A percentile compares a stretch with the other conserved stretches of the same genome.
Conservation (phyloP, 2,888 invertebrate genomes). For the Dioctria linearis region DNA sequence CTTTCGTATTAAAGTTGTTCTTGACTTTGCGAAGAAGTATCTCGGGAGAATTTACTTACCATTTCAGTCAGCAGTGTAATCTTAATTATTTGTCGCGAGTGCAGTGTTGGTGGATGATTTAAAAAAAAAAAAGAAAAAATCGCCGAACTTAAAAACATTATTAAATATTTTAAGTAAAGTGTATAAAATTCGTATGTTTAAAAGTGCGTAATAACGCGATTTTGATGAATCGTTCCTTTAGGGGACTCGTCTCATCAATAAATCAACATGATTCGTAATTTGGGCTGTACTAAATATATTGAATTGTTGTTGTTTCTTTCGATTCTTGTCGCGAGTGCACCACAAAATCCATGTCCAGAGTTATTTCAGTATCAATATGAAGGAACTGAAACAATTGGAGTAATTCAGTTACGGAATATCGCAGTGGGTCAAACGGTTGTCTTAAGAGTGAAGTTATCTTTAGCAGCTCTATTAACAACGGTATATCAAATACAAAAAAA, state of each 20-base stretch:
- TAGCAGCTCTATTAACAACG: slow-evolving; percentile 10
- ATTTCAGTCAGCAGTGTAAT: neutral
- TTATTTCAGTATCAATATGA: slow-evolving; percentile 71
- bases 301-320: neutral
- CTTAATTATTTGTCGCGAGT: neutral
- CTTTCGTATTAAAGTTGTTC: neutral
- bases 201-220: no score
- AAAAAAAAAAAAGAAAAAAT: no score
- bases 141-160: no score
- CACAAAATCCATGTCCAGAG: slow-evolving; percentile 68
- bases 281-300: neutral
- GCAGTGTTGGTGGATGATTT: neutral
- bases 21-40: neutral
- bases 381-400: slow-evolving; percentile 70
- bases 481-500: slow-evolving; percentile 1
- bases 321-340: slow-evolving; percentile 55
- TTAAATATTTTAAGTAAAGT: no score
- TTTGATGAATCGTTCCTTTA: no score
- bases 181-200: no score
- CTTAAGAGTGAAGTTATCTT: slow-evolving; percentile 12
- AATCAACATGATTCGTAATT: neutral
- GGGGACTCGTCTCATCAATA: neutral
- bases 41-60: neutral
- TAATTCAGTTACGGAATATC: slow-evolving; percentile 67
- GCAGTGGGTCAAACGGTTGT: slow-evolving; percentile 60